A percentile compares a stretch with the other conserved stretches of the same genome.
Conservation (phyloP, 2,888 invertebrate species). For the Unio pictorum region DNA sequence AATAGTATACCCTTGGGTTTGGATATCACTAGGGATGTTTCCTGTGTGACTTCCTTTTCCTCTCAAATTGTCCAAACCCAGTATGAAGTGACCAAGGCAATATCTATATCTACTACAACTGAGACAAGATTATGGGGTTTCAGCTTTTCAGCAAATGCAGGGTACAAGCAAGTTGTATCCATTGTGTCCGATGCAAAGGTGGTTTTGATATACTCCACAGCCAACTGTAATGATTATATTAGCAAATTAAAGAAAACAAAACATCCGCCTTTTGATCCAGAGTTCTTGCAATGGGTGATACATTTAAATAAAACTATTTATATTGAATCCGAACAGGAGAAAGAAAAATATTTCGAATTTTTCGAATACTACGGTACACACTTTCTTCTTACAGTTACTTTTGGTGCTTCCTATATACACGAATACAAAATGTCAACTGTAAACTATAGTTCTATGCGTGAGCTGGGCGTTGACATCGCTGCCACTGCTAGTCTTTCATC, state of each 20-base stretch:
- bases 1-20: slow-evolving; percentile 18
- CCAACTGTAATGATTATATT: slow-evolving; percentile 24
- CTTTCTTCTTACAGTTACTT: slow-evolving; percentile 15
- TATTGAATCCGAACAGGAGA: background rate
- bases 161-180: slow-evolving; percentile 13
- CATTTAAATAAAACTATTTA: slow-evolving; percentile 7
- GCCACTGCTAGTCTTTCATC: slow-evolving; percentile 18
- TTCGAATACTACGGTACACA: slow-evolving; percentile 24
- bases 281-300: slow-evolving; percentile 16
- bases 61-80: slow-evolving; percentile 15
- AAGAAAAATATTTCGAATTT: slow-evolving; percentile 8
- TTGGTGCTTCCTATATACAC: slow-evolving; percentile 23
- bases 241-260: slow-evolving; percentile 9
- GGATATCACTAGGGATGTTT: slow-evolving; percentile 19
- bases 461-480: slow-evolving; percentile 12
- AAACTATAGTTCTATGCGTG: slow-evolving; percentile 6
- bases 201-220: slow-evolving; percentile 18
- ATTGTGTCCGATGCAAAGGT: slow-evolving; percentile 11
- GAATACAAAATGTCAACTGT: slow-evolving; percentile 18
- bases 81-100: slow-evolving; percentile 9
- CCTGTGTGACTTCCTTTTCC: slow-evolving; percentile 21
- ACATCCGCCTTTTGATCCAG: slow-evolving; percentile 10
- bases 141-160: slow-evolving; percentile 18
- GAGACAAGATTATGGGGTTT: slow-evolving; percentile 12
- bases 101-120: slow-evolving; percentile 11